Percentiles rank a stretch among this genome's conserved stretches.
These are phyloP conservation scores for Echinops telfairi DNA, from an alignment of 2,113 vertebrate genomes.

Conservation along the genomic window DNA sequence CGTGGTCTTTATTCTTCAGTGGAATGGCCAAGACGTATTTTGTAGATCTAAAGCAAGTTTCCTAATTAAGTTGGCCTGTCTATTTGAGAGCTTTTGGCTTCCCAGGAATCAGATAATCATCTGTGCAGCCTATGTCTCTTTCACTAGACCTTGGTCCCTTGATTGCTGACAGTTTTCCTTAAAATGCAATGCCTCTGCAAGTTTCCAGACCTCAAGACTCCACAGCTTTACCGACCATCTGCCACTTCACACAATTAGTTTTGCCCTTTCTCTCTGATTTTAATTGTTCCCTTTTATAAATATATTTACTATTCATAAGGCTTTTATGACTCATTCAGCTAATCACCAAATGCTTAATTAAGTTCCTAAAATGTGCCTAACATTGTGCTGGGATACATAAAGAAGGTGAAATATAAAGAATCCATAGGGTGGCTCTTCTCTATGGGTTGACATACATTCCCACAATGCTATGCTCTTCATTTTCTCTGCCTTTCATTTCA, in stretches of 20 bases:
- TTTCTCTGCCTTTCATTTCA: not conserved
- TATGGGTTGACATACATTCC: rapidly evolving
- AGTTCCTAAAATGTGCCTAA: not conserved
- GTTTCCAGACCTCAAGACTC: slow-evolving; percentile 24
- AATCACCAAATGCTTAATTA: slow-evolving; percentile 13
- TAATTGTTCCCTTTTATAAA: slow-evolving; percentile 33
- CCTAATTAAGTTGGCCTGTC: slow-evolving; percentile 37
- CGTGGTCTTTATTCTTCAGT: not conserved
- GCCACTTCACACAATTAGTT: slow-evolving; percentile 8
- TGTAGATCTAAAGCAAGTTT: not conserved
- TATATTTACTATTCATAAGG: slow-evolving; percentile 49
- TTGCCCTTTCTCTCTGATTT: slow-evolving; percentile 38
- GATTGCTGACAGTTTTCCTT: slow-evolving; percentile 57
- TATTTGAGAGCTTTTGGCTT: slow-evolving; percentile 1
- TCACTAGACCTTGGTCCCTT: not conserved
- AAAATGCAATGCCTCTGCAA: slow-evolving; percentile 41
- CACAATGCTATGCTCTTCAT: not conserved
- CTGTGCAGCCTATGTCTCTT: slow-evolving; percentile 8
- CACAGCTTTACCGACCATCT: slow-evolving; percentile 51
- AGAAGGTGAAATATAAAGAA: too few species aligned
- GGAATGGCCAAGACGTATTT: not conserved
- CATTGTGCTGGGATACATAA: too few species aligned
- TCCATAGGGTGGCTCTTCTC: rapidly evolving
- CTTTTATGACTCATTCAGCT: slow-evolving; percentile 36
- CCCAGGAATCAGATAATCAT: slow-evolving; percentile 12